Evolutionary conservation across 1,140 invertebrate genomes (phyloP), one percentile per base, ranked within the genome.

Genomic region (Drosophila orosa): DNA sequence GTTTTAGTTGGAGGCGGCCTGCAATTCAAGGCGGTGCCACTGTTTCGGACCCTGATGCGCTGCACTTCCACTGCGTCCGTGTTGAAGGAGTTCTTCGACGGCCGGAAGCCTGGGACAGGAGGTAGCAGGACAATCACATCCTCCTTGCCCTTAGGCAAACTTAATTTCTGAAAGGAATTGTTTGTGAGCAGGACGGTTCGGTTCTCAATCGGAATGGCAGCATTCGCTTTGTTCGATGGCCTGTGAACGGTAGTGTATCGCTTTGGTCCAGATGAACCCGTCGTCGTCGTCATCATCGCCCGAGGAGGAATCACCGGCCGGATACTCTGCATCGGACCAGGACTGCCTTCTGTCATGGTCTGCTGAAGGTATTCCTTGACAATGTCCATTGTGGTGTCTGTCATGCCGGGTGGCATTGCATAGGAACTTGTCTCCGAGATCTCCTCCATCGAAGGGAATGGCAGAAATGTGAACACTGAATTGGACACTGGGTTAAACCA

Each of bases 81-180:
- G 39, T 17, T n/a, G 37, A 74, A 39, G 10, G 79, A 87, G 50
- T 87, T 33, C n/a, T 62, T 86, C 1, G 83, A 87, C 4, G 71
- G 35, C 4, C 67, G 62, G 33, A 87, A 89, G 25, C 19, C 56
- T 3, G 52, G 12, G 4, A 19, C 39, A 7, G 83, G 79, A 0
- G 83, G 75, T 58, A 80, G 71, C 17, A 89, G 40, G 5, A 87
- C 56, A 3, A 89, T 68, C 2, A 89, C 45, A 0, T 79, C 52
- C 3, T 42, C 8, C 22, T 69, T 62, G n/a, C 47, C 29, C 1
- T 47, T 25, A 22, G 39, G n/a, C 5, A 45, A 54, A 39, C 35
- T 56, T 0, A 59, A 22, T 7, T 73, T 65, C n/a, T 25, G 19
- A 19, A 68, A 67, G 12, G 60, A 52, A 67, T 67, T 75, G 4